Base-by-base conservation (phyloP, 2,113 vertebrate species). In the Leptocoma aspasia region DNA sequence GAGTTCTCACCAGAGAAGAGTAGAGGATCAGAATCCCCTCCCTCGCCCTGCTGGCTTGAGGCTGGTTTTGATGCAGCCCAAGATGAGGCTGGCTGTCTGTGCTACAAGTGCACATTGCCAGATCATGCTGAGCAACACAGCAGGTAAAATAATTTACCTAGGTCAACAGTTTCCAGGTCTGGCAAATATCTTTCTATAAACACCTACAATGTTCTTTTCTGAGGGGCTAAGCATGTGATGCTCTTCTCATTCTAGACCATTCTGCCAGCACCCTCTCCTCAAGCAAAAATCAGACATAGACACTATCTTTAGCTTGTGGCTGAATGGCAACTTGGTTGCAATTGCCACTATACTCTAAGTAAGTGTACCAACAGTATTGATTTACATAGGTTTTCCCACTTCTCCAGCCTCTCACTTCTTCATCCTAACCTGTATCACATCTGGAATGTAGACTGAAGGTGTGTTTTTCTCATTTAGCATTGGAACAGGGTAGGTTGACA, bases 101-200 rank as follows among this genome's bases (percentile, higher is more conserved):
- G 28, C 45, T n/a, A n/a, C 60, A 53, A 39, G 60, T 1, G 4
- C 28, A 45, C 19, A 18, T 75, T 0, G 1, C 44, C 37, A 66
- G 47, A 33, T 52, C 24, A 41, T 35, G 61, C 5, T 75, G 11
- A 68, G n/a, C 45, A 68, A 68, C 0, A 2, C 54, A 86, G 42
- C 31, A 81, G 22, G 26, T 61, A 73, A 92, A 92, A 89, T 61
- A 56, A 60, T 73, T 77, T 80, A 50, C 50, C 31, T 49, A 45
- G 7, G 22, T 39, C 63, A 81, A 61, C 41, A 56, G 7, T 65
- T 91, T 41, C 59, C 50, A 81, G 26, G 26, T 45, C 33, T 65
- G 37, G 22, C 33, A 77, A 53, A 65, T 33, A n/a, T 42, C 69
- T 26, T 65, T 26, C 47, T 47, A 19, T 61, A 45, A 89, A 68